These are phyloP conservation scores for Parascotia fuliginaria DNA, from an alignment of 2,888 invertebrate species.

Conservation along the genomic window DNA sequence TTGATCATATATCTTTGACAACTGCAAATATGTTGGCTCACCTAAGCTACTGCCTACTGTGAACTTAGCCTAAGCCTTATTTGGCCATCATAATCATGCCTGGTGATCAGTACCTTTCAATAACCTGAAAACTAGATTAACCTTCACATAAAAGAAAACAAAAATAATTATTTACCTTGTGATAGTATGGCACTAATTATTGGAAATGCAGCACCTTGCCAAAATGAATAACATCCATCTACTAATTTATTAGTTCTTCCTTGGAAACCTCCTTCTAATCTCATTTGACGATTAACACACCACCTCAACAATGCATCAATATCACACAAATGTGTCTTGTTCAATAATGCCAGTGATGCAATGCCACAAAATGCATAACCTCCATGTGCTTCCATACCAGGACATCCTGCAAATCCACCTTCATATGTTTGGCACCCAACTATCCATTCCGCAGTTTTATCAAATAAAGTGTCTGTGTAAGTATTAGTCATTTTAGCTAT, in stretches of 20 bases:
- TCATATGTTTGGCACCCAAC: slow-evolving; percentile 98
- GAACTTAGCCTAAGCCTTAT: too few relatives aligned
- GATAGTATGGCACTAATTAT: slow-evolving; percentile 92
- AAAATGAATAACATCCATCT: slow-evolving; percentile 99
- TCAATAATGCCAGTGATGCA: slow-evolving; percentile 94
- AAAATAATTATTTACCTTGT: slow-evolving; percentile 62
- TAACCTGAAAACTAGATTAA: too few relatives aligned
- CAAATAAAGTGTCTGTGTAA: slow-evolving; percentile 91
- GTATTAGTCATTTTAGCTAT: slow-evolving; percentile 95
- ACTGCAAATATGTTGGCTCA: too few relatives aligned
- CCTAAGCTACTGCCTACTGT: too few relatives aligned
- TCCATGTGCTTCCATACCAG: slow-evolving; percentile 98
- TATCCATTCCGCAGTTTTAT: slow-evolving; percentile 96
- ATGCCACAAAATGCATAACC: slow-evolving; percentile 99
- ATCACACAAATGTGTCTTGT: slow-evolving; percentile 91
- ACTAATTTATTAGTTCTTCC: slow-evolving; percentile 99
- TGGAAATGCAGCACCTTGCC: slow-evolving; percentile 98
- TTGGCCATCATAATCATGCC: too few relatives aligned
- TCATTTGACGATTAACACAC: slow-evolving; percentile 96
- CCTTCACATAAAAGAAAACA: too few relatives aligned
- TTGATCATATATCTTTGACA: too few relatives aligned
- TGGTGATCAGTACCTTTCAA: too few relatives aligned
- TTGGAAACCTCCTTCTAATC: slow-evolving; percentile 97
- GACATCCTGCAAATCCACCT: slow-evolving; percentile 97
- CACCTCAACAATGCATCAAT: slow-evolving; percentile 92